Evolutionary conservation across 2,888 invertebrate genomes (phyloP).

Genomic region (Bhutanitis thaidina): DNA sequence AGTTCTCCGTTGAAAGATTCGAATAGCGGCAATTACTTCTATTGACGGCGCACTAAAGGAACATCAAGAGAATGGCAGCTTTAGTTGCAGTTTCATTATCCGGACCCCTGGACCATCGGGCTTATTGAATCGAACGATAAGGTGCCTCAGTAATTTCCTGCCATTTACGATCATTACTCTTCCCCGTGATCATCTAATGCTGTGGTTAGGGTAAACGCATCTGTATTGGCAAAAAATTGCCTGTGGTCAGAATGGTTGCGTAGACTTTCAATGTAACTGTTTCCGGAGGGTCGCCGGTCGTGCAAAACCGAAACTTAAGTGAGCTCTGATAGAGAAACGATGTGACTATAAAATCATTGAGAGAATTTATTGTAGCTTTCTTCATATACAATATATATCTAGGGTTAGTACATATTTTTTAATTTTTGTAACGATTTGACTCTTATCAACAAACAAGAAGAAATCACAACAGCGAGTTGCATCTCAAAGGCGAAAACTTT

Average conservation of each 20-base stretch:
- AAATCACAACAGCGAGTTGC: too few species aligned
- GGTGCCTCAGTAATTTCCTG: conserved; percentile 74
- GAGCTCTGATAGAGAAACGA: neutral
- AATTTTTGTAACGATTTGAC: too few species aligned
- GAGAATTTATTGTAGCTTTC: too few species aligned
- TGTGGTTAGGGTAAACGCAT: conserved; percentile 41
- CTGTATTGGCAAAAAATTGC: conserved; percentile 39
- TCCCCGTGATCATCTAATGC: conserved; percentile 48
- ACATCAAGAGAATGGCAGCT: conserved; percentile 49
- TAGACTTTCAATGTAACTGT: conserved; percentile 39
- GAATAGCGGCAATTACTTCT: conserved; percentile 62
- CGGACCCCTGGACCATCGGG: conserved; percentile 56
- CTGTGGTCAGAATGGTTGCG: conserved; percentile 36
- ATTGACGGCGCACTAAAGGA: conserved; percentile 51
- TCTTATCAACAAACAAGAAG: too few species aligned
- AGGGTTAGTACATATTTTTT: too few species aligned
- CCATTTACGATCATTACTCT: conserved; percentile 74
- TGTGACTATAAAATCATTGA: neutral
- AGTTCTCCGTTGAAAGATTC: conserved; percentile 37
- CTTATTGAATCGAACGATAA: conserved; percentile 78
- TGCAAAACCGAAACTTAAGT: conserved; percentile 21
- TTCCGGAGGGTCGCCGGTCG: conserved; percentile 39
- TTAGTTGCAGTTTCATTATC: conserved; percentile 74
- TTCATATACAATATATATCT: too few species aligned
- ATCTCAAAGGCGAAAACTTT: too few species aligned